Conservation (phyloP, 2,113 vertebrate species). For the Menidia beryllina region DNA sequence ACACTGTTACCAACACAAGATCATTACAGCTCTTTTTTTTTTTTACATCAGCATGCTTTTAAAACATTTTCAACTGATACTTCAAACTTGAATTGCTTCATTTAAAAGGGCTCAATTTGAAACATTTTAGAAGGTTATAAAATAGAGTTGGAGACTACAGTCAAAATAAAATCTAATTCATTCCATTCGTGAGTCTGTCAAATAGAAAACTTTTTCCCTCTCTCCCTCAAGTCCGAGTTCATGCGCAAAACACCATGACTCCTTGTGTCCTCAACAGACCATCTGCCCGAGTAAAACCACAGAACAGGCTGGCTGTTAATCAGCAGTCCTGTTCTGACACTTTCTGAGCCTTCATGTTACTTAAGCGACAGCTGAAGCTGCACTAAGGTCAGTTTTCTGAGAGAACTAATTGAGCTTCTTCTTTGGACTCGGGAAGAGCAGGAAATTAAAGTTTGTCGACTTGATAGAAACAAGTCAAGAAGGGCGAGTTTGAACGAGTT, state of each 20-base stretch:
- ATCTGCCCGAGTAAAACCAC: slow-evolving; percentile 45
- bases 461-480: not conserved
- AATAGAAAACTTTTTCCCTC: not conserved
- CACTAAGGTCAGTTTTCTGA: slow-evolving; percentile 36
- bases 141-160: not conserved
- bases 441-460: slow-evolving; percentile 16
- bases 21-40: not conserved
- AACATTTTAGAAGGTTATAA: not conserved
- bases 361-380: slow-evolving; percentile 41
- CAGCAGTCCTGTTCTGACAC: slow-evolving; percentile 29
- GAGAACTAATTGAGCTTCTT: slow-evolving; percentile 46
- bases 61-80: not conserved
- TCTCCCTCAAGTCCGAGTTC: not conserved
- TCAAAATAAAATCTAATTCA: not conserved
- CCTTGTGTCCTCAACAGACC: slow-evolving; percentile 15
- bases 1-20: not conserved
- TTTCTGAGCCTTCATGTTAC: slow-evolving; percentile 35
- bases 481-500: slow-evolving; percentile 2
- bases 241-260: slow-evolving; percentile 6
- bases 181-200: not conserved
- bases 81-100: not conserved
- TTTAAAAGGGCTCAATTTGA: not conserved
- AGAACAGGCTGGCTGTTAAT: slow-evolving; percentile 52
- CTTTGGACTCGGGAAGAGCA: slow-evolving; percentile 34
- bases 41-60: not conserved